Evolutionary conservation across 2,113 vertebrate species (phyloP).

Genomic region (Tetrao urogallus): DNA sequence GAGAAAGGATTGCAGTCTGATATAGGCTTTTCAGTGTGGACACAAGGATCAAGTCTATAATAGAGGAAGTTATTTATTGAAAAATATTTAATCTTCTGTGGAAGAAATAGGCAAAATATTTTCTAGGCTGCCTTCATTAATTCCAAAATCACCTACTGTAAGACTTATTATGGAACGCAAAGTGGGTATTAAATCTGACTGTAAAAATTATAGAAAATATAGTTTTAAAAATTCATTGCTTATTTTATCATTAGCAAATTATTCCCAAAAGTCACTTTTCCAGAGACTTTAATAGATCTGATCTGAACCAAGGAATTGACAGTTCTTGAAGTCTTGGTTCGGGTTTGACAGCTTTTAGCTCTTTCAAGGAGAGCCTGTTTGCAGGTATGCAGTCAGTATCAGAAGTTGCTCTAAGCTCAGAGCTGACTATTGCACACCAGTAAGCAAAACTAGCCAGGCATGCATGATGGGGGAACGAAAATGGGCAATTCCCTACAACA

Average conservation of each 20-base stretch:
- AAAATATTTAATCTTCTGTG: neutral
- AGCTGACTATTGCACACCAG: neutral
- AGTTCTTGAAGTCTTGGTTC: neutral
- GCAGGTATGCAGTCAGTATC: neutral
- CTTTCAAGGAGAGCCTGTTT: neutral
- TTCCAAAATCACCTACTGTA: slow-evolving; percentile 32
- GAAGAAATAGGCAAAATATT: slow-evolving; percentile 38
- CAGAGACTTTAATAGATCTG: neutral
- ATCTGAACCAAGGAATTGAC: neutral
- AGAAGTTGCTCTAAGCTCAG: neutral
- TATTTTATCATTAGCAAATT: slow-evolving; percentile 36
- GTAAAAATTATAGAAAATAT: slow-evolving; percentile 23
- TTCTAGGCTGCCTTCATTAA: slow-evolving; percentile 27
- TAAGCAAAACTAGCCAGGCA: neutral
- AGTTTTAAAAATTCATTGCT: slow-evolving; percentile 46
- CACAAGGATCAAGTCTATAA: neutral
- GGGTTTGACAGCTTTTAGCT: neutral
- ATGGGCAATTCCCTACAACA: neutral
- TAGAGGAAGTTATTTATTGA: neutral
- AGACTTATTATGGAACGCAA: slow-evolving; percentile 4
- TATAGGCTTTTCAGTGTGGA: neutral
- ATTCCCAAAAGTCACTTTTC: neutral
- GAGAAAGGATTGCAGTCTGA: neutral
- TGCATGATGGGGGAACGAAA: neutral
- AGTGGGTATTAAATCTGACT: slow-evolving; percentile 23